Conservation (phyloP, 1,140 invertebrate species). For the Zaprionus ornatus region DNA sequence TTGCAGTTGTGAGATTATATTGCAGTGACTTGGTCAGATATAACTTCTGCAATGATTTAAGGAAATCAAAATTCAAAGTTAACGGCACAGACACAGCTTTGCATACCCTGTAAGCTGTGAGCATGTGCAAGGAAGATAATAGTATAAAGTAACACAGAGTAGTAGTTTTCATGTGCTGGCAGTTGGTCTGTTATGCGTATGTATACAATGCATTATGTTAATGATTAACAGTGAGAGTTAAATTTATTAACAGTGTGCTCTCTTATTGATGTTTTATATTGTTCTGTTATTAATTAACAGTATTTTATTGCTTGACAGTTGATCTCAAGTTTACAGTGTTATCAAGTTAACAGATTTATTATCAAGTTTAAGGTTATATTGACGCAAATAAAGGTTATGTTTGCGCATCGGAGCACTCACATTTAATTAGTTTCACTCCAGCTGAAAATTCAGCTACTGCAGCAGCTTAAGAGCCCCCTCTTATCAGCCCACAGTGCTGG, state of each 20-base stretch:
- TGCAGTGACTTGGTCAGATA: not conserved
- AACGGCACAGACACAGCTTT: not conserved
- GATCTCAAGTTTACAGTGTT: too few species aligned
- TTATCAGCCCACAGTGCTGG: not conserved
- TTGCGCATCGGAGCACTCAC: not conserved
- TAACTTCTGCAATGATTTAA: not conserved
- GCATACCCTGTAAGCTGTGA: not conserved
- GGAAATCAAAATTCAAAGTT: not conserved
- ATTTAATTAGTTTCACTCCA: not conserved
- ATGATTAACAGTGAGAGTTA: too few species aligned
- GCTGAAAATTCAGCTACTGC: not conserved
- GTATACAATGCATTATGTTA: too few species aligned
- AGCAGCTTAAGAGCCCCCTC: not conserved
- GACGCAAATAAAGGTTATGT: not conserved
- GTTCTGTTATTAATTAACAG: not conserved
- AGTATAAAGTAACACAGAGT: not conserved
- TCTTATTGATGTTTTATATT: too few species aligned
- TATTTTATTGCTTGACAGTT: not conserved
- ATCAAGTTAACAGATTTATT: not conserved
- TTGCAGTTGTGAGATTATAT: not conserved
- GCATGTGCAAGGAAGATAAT: rapidly evolving
- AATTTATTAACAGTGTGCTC: not conserved
- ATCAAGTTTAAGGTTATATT: not conserved
- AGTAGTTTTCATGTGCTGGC: not conserved
- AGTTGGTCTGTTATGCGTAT: not conserved